Percentiles rank a stretch among this genome's conserved stretches.
Conservation (phyloP, 2,113 vertebrate species). For the Microtus oregoni region DNA sequence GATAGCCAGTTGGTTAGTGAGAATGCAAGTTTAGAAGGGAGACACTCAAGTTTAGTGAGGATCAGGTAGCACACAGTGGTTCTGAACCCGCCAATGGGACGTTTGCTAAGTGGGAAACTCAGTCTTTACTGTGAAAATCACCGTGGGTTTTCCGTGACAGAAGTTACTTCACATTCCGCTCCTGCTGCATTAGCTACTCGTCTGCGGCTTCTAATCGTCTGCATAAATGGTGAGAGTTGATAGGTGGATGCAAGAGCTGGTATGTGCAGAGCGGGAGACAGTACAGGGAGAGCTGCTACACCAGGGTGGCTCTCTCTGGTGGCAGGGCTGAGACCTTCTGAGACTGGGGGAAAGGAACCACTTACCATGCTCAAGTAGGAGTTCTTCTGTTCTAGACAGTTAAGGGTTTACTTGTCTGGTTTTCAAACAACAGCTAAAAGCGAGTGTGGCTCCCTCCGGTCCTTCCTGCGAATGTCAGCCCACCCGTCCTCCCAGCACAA, state of each 20-base stretch:
- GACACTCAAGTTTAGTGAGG: slow-evolving; percentile 52
- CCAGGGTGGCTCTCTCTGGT: slow-evolving; percentile 37
- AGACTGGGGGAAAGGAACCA: not conserved
- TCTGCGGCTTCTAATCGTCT: not conserved
- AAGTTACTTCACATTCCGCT: slow-evolving; percentile 59
- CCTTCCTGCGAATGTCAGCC: slow-evolving; percentile 17
- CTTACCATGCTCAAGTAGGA: slow-evolving; percentile 67
- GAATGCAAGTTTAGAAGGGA: slow-evolving; percentile 53
- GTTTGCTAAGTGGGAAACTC: slow-evolving; percentile 48
- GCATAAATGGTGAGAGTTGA: not conserved
- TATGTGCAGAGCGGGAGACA: slow-evolving; percentile 67
- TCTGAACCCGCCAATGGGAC: slow-evolving; percentile 34
- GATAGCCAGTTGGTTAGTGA: slow-evolving; percentile 39
- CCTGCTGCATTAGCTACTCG: slow-evolving; percentile 55
- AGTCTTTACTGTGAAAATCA: slow-evolving; percentile 66
- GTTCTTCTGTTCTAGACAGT: slow-evolving; percentile 40
- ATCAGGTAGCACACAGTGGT: slow-evolving; percentile 63
- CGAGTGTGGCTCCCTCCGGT: not conserved
- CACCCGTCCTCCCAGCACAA: slow-evolving; percentile 60
- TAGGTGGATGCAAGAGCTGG: slow-evolving; percentile 49
- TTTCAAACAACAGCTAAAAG: slow-evolving; percentile 56
- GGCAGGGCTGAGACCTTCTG: slow-evolving; percentile 12
- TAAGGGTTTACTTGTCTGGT: slow-evolving; percentile 46
- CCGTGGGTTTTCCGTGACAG: slow-evolving; percentile 28
- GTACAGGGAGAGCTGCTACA: slow-evolving; percentile 38